Base-by-base conservation (phyloP, 2,113 vertebrate species). In the Echinops telfairi region DNA sequence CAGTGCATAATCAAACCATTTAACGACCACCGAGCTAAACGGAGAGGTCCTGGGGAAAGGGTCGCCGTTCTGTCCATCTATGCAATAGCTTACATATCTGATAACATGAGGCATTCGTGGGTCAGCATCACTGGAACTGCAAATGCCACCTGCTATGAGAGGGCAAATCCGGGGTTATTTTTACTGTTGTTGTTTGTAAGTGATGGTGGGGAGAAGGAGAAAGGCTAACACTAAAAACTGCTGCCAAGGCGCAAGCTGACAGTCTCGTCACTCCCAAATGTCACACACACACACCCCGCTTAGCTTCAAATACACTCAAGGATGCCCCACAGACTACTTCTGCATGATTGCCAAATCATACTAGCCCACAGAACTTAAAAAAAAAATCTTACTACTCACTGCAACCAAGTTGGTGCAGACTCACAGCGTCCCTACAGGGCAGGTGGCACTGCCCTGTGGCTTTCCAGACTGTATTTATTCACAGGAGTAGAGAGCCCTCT, bases 291-390 rank as follows among this genome's bases (percentile, higher is more conserved):
- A 53, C 47, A 53, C 47, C 40, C 7, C 40, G 7, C 43, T 84
- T 84, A 94, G 25, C 90, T 89, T 95, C 71, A 94, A 89, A 84
- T 9, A 90, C 6, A 23, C 62, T 60, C 33, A 81, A 81, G 68
- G 33, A 60, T 3, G 19, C 33, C 8, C 15, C 47, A 66, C 62
- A 90, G 60, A 80, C 75, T 17, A 62, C 27, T 7, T 17, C 7
- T 12, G 20, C 40, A 38, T 1, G 29, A 29, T 83, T 47, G 58
- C n/a, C 68, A 29, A 78, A 80, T 25, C 73, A 83, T 73, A 94
- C 36, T 33, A 33, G 12, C 70, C 10, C 40, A 19, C 6, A n/a
- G 82, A 68, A 36, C 71, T 71, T 71, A 33, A 33, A 86, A 33
- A 33, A 86, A 40, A 3, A 3, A 40, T 40, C 40, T 40, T 7